Percentiles rank a stretch among this genome's conserved stretches.
Conservation (phyloP, 2,113 vertebrate genomes). For the Pedetes capensis region DNA sequence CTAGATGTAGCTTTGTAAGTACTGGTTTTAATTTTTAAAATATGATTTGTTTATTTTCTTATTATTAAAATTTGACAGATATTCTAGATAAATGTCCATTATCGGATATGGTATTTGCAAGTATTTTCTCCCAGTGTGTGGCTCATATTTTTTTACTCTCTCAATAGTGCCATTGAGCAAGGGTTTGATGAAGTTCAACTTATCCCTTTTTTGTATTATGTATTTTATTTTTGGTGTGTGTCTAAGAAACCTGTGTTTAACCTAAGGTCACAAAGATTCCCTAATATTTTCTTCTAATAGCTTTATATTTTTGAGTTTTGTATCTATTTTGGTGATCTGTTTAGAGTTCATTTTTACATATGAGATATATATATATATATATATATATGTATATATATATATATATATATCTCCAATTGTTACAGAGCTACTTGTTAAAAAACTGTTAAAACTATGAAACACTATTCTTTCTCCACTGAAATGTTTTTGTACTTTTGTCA, state of each 20-base stretch:
- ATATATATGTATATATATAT: no score
- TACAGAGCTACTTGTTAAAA: neutral
- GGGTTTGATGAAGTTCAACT: neutral
- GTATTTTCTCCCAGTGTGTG: neutral
- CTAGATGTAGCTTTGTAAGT: neutral
- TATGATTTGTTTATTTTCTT: neutral
- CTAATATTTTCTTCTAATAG: slow-evolving; percentile 5
- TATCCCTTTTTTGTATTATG: neutral
- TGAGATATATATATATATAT: neutral
- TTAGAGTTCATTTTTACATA: neutral
- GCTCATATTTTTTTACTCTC: neutral
- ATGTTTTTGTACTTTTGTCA: neutral
- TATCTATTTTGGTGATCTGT: neutral
- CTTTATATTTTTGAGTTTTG: slow-evolving; percentile 19
- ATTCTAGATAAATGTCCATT: neutral
- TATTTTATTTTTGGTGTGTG: neutral
- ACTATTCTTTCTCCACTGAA: slow-evolving; percentile 2
- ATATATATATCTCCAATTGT: neutral
- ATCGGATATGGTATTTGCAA: neutral
- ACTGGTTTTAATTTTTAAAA: neutral
- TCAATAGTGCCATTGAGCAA: neutral
- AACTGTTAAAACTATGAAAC: no score
- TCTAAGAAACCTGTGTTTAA: neutral
- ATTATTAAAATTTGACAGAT: neutral
- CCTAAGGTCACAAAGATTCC: neutral